A percentile compares a stretch with the other conserved stretches of the same genome.
Conservation (phyloP, 2,888 invertebrate genomes). For the Aleiodes testaceus region DNA sequence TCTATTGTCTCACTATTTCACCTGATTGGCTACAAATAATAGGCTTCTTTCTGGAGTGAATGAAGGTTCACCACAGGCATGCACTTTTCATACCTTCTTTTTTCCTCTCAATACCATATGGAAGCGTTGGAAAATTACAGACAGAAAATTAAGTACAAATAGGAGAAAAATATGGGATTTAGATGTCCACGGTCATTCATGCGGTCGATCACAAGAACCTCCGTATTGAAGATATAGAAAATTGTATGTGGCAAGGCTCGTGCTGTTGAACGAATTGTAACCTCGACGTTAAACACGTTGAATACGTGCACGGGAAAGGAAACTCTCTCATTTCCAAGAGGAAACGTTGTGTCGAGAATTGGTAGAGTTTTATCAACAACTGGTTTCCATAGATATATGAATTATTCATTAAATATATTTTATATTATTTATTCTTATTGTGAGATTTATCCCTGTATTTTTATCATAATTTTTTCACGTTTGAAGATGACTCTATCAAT, state of each 20-base stretch:
- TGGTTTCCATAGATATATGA: too few species aligned
- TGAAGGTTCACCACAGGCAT: constrained; percentile 4
- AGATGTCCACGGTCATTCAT: constrained; percentile 1
- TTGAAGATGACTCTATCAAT: not conserved
- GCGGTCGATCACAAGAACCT: constrained; percentile 4
- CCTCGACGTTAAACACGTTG: constrained; percentile 22
- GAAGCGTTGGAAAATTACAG: not conserved
- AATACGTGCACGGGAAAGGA: constrained; percentile 28
- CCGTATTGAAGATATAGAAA: not conserved
- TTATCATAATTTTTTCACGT: not conserved
- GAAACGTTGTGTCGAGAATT: too few species aligned
- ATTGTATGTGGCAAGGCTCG: constrained; percentile 6
- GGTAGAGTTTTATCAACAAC: too few species aligned
- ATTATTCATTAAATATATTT: not conserved
- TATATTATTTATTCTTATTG: too few species aligned
- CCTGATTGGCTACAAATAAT: constrained; percentile 15
- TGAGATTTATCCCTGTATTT: not conserved
- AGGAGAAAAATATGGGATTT: not conserved
- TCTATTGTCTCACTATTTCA: not conserved
- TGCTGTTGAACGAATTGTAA: constrained; percentile 31
- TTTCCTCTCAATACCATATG: not conserved
- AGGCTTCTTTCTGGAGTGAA: not conserved
- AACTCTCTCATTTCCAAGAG: not conserved
- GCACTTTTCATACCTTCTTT: constrained; percentile 1
- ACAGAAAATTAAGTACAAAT: not conserved